phyloP scores from a whole-genome alignment of 2,797 vertebrate genomes.

The Epinephelus malabaricus region DNA sequence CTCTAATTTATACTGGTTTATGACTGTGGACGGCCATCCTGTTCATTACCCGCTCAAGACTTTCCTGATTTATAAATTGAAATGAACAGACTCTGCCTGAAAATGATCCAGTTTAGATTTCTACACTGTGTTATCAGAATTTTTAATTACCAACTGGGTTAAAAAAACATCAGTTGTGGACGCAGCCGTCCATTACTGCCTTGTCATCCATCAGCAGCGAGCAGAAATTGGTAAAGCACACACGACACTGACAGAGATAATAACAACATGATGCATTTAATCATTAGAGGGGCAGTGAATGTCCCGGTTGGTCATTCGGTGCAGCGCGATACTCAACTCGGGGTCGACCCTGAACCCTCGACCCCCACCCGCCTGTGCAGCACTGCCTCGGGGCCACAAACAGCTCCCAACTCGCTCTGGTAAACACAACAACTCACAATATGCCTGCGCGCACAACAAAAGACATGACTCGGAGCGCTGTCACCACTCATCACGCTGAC shows the following conservation, averaged over 20 bases:
- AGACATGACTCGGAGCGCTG: slow-evolving; percentile 61
- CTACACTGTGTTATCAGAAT: slow-evolving; percentile 13
- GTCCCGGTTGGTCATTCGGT: slow-evolving; percentile 9
- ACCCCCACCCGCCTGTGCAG: slow-evolving; percentile 39
- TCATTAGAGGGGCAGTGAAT: slow-evolving; percentile 21
- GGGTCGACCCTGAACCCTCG: slow-evolving; percentile 55
- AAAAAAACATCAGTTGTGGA: slow-evolving; percentile 15
- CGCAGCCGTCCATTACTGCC: slow-evolving; percentile 8
- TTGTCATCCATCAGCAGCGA: slow-evolving; percentile 25
- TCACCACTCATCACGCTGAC: slow-evolving; percentile 63
- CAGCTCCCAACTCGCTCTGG: slow-evolving; percentile 60
- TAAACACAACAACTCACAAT: slow-evolving; percentile 63
- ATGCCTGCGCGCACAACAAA: slow-evolving; percentile 55
- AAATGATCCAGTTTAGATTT: slow-evolving; percentile 45
- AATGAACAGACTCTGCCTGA: slow-evolving; percentile 35
- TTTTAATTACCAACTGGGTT: slow-evolving; percentile 37
- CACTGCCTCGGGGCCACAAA: slow-evolving; percentile 48
- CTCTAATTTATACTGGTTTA: slow-evolving; percentile 48
- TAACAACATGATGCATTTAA: slow-evolving; percentile 22
- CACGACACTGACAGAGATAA: not conserved
- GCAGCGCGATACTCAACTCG: slow-evolving; percentile 19
- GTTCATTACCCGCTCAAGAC: slow-evolving; percentile 62
- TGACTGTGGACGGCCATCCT: slow-evolving; percentile 50
- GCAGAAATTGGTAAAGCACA: not conserved
- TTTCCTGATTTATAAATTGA: slow-evolving; percentile 41